Conservation (phyloP, 2,797 vertebrate species). For the Epinephelus coioides region DNA sequence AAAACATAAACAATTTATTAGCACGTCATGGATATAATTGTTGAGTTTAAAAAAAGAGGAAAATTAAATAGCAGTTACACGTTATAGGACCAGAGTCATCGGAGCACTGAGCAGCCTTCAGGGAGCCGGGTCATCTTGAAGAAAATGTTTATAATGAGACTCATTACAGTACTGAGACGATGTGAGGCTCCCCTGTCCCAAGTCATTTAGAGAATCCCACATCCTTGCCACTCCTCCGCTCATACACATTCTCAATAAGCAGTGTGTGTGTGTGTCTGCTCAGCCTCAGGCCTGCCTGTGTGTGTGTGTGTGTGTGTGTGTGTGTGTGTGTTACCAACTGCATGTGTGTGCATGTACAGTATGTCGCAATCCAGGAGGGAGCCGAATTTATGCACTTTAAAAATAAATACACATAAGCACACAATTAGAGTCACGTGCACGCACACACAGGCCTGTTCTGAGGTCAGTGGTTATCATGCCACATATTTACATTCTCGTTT, state of each 20-base stretch:
- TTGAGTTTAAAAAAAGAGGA: neutral
- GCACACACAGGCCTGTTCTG: conserved; percentile 56
- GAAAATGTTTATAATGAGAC: conserved; percentile 45
- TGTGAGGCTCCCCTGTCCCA: conserved; percentile 69
- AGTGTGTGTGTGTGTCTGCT: conserved; percentile 44
- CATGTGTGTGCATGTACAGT: conserved; percentile 12
- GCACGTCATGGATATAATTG: neutral
- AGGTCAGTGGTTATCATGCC: conserved; percentile 75
- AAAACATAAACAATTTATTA: conserved; percentile 5
- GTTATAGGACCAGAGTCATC: conserved; percentile 12
- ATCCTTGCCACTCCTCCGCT: conserved; percentile 74
- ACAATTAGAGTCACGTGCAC: conserved; percentile 47
- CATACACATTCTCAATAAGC: conserved; percentile 63
- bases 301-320: conserved; percentile 17
- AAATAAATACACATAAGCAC: conserved; percentile 31
- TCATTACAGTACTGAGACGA: conserved; percentile 69
- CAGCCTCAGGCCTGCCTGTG: conserved; percentile 44
- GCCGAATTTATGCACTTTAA: conserved; percentile 17
- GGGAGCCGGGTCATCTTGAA: conserved; percentile 38
- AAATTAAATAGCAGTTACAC: conserved; percentile 16
- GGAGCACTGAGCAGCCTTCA: conserved; percentile 24
- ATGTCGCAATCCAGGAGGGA: conserved; percentile 33
- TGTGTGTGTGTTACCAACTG: conserved; percentile 20
- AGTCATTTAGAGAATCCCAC: conserved; percentile 70
- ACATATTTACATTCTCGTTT: conserved; percentile 83